Conservation (phyloP, 2,797 vertebrate species). For the Luscinia luscinia region DNA sequence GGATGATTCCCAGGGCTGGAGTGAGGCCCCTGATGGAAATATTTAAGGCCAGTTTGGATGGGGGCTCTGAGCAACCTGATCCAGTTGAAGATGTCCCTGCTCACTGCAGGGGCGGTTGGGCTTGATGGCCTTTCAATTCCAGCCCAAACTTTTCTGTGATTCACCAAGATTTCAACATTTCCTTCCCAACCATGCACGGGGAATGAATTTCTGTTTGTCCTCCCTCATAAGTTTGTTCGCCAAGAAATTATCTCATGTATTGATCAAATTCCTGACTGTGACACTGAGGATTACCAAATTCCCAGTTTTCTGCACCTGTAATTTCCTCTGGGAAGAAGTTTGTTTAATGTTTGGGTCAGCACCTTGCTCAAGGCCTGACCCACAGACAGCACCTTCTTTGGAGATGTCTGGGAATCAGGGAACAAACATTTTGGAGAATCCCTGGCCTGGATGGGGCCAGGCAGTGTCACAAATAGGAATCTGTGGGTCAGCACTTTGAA, state of each 20-base stretch:
- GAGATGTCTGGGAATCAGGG: neutral
- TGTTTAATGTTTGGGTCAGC: neutral
- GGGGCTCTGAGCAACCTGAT: neutral
- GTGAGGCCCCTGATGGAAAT: neutral
- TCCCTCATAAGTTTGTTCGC: neutral
- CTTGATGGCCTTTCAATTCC: neutral
- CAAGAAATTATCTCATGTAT: neutral
- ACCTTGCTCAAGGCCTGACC: neutral
- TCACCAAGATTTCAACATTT: neutral
- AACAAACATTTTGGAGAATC: neutral
- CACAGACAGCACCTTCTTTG: neutral
- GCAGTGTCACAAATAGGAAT: neutral
- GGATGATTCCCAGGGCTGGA: neutral
- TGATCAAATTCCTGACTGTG: neutral
- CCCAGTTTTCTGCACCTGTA: neutral
- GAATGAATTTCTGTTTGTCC: neutral
- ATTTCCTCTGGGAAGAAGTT: neutral
- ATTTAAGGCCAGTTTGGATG: neutral
- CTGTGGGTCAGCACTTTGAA: neutral
- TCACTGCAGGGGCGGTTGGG: neutral
- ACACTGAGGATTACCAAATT: neutral
- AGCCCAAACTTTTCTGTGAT: neutral
- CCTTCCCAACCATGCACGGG: accelerated
- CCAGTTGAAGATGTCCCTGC: neutral
- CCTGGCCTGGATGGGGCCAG: neutral